Conservation (phyloP, 2,797 vertebrate genomes). For the Pseudochirops corinnae region DNA sequence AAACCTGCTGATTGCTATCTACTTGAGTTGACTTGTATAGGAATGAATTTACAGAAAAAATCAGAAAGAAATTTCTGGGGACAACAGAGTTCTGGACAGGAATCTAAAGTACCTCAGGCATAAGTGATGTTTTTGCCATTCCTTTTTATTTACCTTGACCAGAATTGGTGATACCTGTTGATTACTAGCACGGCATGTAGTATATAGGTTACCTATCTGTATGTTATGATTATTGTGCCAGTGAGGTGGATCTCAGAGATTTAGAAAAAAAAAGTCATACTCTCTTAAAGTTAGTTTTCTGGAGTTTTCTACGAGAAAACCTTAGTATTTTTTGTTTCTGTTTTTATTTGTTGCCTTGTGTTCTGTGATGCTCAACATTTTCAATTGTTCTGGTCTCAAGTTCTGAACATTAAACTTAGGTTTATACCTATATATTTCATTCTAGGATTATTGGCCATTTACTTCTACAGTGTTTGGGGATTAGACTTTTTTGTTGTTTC, state of each 20-base stretch:
- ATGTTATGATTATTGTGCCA: no score
- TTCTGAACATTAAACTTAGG: slow-evolving; percentile 41
- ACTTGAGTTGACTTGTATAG: not conserved
- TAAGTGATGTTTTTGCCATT: not conserved
- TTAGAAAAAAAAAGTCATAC: no score
- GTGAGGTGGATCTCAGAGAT: no score
- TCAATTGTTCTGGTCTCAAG: not conserved
- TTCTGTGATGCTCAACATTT: slow-evolving; percentile 30
- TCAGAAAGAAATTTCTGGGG: not conserved
- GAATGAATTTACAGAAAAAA: not conserved
- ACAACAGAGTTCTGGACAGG: not conserved
- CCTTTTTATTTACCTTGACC: not conserved
- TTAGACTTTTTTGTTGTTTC: slow-evolving; percentile 50
- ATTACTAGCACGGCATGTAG: not conserved
- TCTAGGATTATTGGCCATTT: slow-evolving; percentile 27
- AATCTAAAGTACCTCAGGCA: not conserved
- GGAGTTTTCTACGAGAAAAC: not conserved
- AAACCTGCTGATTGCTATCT: not conserved
- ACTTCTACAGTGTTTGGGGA: slow-evolving; percentile 26
- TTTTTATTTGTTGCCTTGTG: not conserved
- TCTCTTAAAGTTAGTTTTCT: no score
- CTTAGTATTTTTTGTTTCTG: not conserved
- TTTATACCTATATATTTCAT: slow-evolving; percentile 16
- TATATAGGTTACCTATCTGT: not conserved
- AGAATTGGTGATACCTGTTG: not conserved